Evolutionary conservation across 2,797 vertebrate species (phyloP).

Genomic region (Aeoliscus strigatus): DNA sequence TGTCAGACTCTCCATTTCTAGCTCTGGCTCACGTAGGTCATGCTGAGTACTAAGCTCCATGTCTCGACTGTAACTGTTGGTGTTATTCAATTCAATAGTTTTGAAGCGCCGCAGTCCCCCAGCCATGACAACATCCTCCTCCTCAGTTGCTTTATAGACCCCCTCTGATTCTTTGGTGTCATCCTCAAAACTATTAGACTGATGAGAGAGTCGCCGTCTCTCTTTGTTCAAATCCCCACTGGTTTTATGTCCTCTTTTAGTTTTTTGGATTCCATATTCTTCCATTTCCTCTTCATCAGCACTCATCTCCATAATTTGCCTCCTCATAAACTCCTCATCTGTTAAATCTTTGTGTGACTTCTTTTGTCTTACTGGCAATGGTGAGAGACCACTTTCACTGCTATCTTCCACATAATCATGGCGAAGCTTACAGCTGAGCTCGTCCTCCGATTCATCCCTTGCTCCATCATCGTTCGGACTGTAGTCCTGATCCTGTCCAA

Average conservation of each 20-base stretch:
- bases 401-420: constrained; percentile 98
- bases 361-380: constrained; percentile 81
- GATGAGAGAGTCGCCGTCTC: constrained; percentile 83
- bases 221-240: constrained; percentile 83
- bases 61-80: constrained; percentile 85
- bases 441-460: constrained; percentile 86
- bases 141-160: constrained; percentile 62
- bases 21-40: constrained; percentile 89
- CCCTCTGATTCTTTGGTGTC: constrained; percentile 79
- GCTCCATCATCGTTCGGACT: constrained; percentile 88
- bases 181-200: constrained; percentile 86
- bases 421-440: constrained; percentile 92
- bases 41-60: constrained; percentile 86
- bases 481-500: constrained; percentile 83
- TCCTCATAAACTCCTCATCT: constrained; percentile 96
- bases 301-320: constrained; percentile 98
- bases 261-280: constrained; percentile 70
- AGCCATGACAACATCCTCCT: constrained; percentile 81
- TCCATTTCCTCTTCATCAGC: constrained; percentile 94
- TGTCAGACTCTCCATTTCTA: constrained; percentile 99
- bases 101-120: constrained; percentile 95
- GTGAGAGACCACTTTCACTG: constrained; percentile 92
- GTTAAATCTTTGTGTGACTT: constrained; percentile 79
- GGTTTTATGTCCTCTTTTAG: constrained; percentile 80
- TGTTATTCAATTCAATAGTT: constrained; percentile 98